Conservation (phyloP, 2,797 vertebrate species). For the Pseudochirops cupreus region DNA sequence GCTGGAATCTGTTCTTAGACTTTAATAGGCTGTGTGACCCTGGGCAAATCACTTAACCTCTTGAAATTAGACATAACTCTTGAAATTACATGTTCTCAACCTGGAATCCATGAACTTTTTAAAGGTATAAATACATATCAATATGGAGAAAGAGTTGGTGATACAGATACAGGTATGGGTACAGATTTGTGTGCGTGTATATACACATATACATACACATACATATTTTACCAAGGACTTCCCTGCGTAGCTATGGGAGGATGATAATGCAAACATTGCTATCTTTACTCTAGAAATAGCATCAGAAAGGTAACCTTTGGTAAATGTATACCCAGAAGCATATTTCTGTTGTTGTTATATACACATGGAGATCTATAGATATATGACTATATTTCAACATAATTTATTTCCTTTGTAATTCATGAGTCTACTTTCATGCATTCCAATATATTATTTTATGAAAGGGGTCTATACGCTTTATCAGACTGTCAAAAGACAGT, state of each 20-base stretch:
- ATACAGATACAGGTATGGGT: background rate
- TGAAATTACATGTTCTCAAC: background rate
- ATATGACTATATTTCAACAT: background rate
- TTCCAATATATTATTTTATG: background rate
- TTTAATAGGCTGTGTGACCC: background rate
- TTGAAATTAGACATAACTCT: background rate
- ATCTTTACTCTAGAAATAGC: background rate
- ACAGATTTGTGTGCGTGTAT: background rate
- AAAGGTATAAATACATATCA: background rate
- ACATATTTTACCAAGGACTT: background rate
- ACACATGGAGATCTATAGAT: background rate
- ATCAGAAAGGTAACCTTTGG: background rate
- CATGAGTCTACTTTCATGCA: background rate
- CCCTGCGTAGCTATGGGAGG: background rate
- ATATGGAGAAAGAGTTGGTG: background rate
- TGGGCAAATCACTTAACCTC: background rate
- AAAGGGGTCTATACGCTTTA: background rate
- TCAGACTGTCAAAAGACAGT: background rate
- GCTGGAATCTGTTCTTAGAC: background rate
- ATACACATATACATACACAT: too few relatives aligned
- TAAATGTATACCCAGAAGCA: background rate
- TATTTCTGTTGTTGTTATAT: background rate
- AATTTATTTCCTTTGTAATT: background rate
- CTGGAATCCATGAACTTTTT: background rate
- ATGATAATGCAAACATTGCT: background rate